phyloP scores from a whole-genome alignment of 2,113 vertebrate genomes.

The Epinephelus lanceolatus region DNA sequence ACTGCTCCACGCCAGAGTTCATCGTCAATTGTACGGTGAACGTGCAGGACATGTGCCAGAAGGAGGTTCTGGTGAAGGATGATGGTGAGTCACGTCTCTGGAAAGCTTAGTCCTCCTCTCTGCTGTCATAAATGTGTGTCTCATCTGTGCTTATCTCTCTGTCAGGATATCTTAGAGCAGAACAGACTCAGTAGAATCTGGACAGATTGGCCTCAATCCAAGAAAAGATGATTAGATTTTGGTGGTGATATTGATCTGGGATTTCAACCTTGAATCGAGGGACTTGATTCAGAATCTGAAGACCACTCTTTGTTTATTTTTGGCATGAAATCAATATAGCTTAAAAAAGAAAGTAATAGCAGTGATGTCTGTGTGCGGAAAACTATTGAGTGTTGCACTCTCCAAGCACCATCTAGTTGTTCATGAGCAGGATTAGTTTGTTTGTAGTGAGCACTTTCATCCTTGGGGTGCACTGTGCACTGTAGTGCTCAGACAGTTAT shows the following conservation, averaged over 20 bases:
- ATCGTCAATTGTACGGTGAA: slow-evolving; percentile 98
- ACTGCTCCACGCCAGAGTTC: slow-evolving; percentile 95
- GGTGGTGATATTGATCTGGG: not conserved
- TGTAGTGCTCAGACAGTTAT: not conserved
- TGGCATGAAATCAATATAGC: slow-evolving; percentile 13
- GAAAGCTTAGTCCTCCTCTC: not conserved
- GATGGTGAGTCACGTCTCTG: slow-evolving; percentile 86
- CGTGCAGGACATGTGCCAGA: slow-evolving; percentile 98
- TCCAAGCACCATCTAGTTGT: not conserved
- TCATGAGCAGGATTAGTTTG: slow-evolving; percentile 6
- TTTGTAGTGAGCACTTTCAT: not conserved
- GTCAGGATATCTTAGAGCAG: not conserved
- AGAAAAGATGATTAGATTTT: not conserved
- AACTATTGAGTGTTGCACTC: not conserved
- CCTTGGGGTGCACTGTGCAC: not conserved
- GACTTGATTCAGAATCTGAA: slow-evolving; percentile 14
- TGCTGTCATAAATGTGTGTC: not conserved
- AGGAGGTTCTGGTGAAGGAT: slow-evolving; percentile 96
- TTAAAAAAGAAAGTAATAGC: not conserved
- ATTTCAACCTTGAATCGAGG: not conserved
- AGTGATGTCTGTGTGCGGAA: not conserved
- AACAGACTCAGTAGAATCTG: not conserved
- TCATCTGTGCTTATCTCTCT: not conserved
- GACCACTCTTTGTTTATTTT: not conserved
- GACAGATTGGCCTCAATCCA: slow-evolving; percentile 3